Base-by-base conservation (phyloP, 2,888 invertebrate species). In the Sinhomidia bicolor region DNA sequence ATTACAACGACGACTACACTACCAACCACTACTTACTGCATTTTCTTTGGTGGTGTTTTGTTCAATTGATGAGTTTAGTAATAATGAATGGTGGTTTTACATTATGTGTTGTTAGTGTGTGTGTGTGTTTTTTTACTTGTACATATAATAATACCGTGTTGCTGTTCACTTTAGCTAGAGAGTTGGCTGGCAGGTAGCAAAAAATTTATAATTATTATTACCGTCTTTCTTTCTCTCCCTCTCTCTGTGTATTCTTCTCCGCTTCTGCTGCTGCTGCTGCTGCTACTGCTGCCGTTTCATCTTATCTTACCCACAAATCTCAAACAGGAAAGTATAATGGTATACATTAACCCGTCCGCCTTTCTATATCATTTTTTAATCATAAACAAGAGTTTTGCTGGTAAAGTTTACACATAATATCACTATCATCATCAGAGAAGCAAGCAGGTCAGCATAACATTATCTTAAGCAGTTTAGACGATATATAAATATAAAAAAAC, bases 191-290 rank as follows among this genome's bases (percentile, higher is more conserved):
- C n/a, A n/a, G 44, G 41, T 20, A 71, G 71, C 71, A 71, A 71
- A 29, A 90, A 71, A 81, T 88, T 85, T 88, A 88, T 90, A 90
- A 89, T 90, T 90, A 65, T 20, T 65, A 84, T 84, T 85, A 51
- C 57, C 65, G 65, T 84, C 51, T 68, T 76, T 79, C 57, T 36
- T 68, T 76, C 76, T 57, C n/a, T n/a, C 23, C 14, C 80, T 80
- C 32, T 60, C 2, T n/a, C n/a, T n/a, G n/a, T n/a, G n/a, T n/a
- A n/a, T n/a, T n/a, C n/a, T n/a, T n/a, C n/a, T n/a, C n/a, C n/a
- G n/a, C n/a, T 51, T 4, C n/a, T 84, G 60, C 51, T 47, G 47
- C 68, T 44, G 51, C 78, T 80, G 78, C 54, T 71, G 80, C 68
- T 47, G 20, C 29, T 36, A 17, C 74, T 74, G n/a, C 32, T 14